Evolutionary conservation across 2,113 vertebrate genomes (phyloP), one percentile per base, ranked within the genome.

Genomic region (Chionis minor): DNA sequence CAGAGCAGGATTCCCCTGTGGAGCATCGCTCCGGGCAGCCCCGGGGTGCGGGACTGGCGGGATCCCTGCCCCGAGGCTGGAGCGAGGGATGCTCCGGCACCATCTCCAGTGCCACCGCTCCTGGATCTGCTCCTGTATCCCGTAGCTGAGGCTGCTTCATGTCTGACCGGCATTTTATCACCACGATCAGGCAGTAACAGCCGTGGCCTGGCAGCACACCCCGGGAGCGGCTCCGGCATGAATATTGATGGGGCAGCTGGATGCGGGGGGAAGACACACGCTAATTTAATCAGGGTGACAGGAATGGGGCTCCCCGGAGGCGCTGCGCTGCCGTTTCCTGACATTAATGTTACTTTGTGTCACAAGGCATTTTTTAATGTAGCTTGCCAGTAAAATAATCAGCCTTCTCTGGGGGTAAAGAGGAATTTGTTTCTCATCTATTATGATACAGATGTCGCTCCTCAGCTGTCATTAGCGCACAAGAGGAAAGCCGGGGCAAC

Each of bases 251-350:
- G 40, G 7, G 6, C 27, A 30, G 79, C 58, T 21, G 79, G 63
- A 13, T 54, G 90, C 7, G 10, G 92, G 69, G 81, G 35, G n/a
- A 61, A 45, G 54, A 32, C 24, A 17, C 8, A 19, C 42, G 20
- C 62, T 61, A 42, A 96, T 95, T 90, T 66, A 77, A 93, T 95
- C 81, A 66, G 91, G 95, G 91, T 91, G 96, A 84, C 95, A 86
- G 94, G 20, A 88, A 75, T 32, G 6, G 88, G 77, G 75, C 75
- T 91, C 89, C 89, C 95, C 12, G 9, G 86, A 38, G 92, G 94
- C 71, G 1, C 56, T 4, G 7, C 18, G 24, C 71, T 24, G 70
- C 67, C 30, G 32, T 38, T 94, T 7, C 65, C 89, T 78, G 94
- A 80, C 95, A 91, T 89, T 72, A 74, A 67, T 54, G 55, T 59